Percentiles rank a stretch among this genome's conserved stretches.
phyloP scores from a whole-genome alignment of 2,113 vertebrate species.

The Oreochromis aureus region DNA sequence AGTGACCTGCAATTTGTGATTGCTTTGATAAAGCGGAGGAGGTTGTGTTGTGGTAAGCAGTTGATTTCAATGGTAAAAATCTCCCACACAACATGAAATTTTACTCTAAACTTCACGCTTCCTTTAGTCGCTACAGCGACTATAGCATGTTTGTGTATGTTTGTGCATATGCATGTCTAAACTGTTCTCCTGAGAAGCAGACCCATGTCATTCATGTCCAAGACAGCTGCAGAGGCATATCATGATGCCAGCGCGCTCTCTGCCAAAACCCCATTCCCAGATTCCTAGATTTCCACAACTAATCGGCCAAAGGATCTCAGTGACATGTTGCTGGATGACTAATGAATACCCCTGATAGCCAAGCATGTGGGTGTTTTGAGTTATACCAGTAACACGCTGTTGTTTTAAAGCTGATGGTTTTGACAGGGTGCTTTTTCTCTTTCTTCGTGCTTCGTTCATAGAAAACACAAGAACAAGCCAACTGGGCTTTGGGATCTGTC shows the following conservation, averaged over 20 bases:
- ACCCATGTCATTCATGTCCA: conserved; percentile 12
- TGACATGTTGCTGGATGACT: conserved; percentile 49
- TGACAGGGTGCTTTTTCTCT: conserved; percentile 2
- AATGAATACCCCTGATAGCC: conserved; percentile 26
- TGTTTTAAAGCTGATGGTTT: conserved; percentile 26
- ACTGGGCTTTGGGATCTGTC: conserved; percentile 1
- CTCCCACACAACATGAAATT: background rate
- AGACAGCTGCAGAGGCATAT: conserved; percentile 60
- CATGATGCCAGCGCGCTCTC: conserved; percentile 1
- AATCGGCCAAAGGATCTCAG: conserved; percentile 52
- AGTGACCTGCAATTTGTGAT: conserved; percentile 37
- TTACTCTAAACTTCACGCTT: background rate
- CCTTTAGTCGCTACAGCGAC: background rate
- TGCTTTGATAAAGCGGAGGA: conserved; percentile 54
- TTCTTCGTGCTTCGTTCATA: conserved; percentile 22
- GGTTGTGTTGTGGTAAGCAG: conserved; percentile 7
- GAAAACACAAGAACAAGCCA: conserved; percentile 7
- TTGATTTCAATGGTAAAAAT: background rate
- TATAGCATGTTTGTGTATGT: background rate
- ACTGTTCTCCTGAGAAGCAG: conserved; percentile 35
- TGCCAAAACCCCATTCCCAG: conserved; percentile 61
- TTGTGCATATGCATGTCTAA: background rate
- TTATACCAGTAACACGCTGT: conserved; percentile 4
- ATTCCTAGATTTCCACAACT: conserved; percentile 63
- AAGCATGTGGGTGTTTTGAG: conserved; percentile 26